Evolutionary conservation across 2,797 vertebrate species (phyloP).

Genomic region (Cuniculus paca): DNA sequence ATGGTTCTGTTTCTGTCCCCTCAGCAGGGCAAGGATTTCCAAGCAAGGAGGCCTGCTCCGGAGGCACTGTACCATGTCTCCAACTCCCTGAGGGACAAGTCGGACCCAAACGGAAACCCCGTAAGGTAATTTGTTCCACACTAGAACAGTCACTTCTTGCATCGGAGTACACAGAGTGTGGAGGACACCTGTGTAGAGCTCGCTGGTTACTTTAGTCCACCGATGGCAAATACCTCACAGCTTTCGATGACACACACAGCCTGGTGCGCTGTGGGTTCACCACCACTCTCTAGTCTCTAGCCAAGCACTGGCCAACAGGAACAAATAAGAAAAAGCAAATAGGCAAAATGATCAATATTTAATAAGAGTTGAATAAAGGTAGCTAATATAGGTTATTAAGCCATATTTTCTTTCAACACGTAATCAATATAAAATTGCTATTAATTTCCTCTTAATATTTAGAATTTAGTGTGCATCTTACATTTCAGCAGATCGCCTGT

Average conservation of each 20-base stretch:
- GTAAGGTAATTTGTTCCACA: slow-evolving; percentile 70
- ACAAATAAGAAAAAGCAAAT: slow-evolving; percentile 16
- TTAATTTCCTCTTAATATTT: slow-evolving; percentile 12
- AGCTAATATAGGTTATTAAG: slow-evolving; percentile 22
- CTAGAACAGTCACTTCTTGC: background rate
- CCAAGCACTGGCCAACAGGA: slow-evolving; percentile 3
- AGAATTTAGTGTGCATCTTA: slow-evolving; percentile 4
- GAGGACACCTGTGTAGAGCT: background rate
- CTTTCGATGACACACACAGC: background rate
- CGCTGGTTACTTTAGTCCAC: background rate
- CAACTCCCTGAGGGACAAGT: slow-evolving; percentile 77
- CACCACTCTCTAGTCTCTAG: background rate
- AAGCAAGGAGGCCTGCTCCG: slow-evolving; percentile 70
- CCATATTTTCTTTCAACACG: slow-evolving; percentile 41
- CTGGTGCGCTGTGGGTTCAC: background rate
- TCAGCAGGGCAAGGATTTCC: slow-evolving; percentile 77
- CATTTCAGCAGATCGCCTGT: background rate
- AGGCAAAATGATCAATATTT: background rate
- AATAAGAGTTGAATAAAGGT: background rate
- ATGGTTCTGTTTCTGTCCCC: slow-evolving; percentile 68
- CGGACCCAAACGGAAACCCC: slow-evolving; percentile 63
- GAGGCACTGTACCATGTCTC: slow-evolving; percentile 77
- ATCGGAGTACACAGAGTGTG: background rate
- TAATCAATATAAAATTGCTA: slow-evolving; percentile 40
- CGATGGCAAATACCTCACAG: background rate